Evolutionary conservation across 2,797 vertebrate species (phyloP).

Genomic region (Acestrorhynchus altus): DNA sequence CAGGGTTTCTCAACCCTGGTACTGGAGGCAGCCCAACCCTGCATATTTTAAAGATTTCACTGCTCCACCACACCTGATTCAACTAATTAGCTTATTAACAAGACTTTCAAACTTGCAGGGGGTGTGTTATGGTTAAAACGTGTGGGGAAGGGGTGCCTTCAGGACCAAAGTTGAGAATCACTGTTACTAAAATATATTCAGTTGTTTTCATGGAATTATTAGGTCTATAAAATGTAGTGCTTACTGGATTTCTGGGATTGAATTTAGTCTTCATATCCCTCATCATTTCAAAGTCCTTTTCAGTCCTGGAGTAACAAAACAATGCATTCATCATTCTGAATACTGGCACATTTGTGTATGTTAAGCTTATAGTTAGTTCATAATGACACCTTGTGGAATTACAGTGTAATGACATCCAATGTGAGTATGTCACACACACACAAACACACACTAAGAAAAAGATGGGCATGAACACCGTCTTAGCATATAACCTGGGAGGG

Average conservation of each 20-base stretch:
- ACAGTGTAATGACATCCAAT: neutral
- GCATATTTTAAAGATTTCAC: no score
- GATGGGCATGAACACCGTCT: no score
- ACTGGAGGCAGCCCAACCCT: no score
- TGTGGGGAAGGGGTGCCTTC: no score
- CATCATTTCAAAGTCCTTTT: slow-evolving; percentile 94
- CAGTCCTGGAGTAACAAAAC: slow-evolving; percentile 79
- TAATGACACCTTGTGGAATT: slow-evolving; percentile 57
- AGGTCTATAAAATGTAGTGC: slow-evolving; percentile 47
- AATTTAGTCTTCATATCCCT: slow-evolving; percentile 89
- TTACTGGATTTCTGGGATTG: slow-evolving; percentile 88
- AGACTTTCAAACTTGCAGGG: no score
- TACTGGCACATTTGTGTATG: neutral
- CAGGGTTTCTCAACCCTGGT: neutral
- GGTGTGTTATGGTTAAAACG: no score
- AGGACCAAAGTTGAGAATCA: no score
- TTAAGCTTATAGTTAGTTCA: neutral
- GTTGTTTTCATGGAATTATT: neutral
- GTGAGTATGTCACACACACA: neutral
- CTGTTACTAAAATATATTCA: neutral
- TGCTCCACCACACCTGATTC: no score
- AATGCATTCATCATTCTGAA: neutral
- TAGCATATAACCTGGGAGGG: neutral
- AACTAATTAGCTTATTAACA: no score
- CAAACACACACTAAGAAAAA: no score